Percentiles rank a stretch among this genome's conserved stretches.
phyloP scores from a whole-genome alignment of 2,113 vertebrate genomes.

The Leptosomus discolor region DNA sequence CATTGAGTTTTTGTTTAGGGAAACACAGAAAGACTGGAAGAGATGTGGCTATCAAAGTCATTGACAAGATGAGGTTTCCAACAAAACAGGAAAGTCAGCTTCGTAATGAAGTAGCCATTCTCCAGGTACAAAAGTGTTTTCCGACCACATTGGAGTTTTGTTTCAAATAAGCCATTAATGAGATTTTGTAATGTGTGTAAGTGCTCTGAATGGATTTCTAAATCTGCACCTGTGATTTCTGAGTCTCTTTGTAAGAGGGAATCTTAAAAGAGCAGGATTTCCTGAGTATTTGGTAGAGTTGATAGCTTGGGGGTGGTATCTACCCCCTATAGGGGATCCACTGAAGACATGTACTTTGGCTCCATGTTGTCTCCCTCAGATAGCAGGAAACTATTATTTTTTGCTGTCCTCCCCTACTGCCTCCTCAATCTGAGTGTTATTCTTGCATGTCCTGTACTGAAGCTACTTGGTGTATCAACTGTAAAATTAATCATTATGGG shows the following conservation, averaged over 20 bases:
- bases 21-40: slow-evolving; percentile 98
- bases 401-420: not conserved
- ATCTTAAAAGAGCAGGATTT: not conserved
- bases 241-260: not conserved
- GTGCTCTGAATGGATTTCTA: not conserved
- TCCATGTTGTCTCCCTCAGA: not conserved
- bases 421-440: not conserved
- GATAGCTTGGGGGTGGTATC: not conserved
- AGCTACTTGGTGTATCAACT: not conserved
- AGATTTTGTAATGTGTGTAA: not conserved
- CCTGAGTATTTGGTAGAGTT: not conserved
- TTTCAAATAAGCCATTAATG: not conserved
- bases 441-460: not conserved
- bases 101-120: slow-evolving; percentile 96
- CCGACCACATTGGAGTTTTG: not conserved
- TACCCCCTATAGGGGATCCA: accelerated
- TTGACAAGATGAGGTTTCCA: slow-evolving; percentile 98
- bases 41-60: slow-evolving; percentile 98
- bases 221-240: not conserved
- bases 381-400: not conserved
- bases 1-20: slow-evolving; percentile 72
- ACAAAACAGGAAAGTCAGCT: slow-evolving; percentile 99
- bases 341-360: not conserved
- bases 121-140: slow-evolving; percentile 84
- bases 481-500: not conserved